Conservation (phyloP, 2,888 invertebrate species). For the Campoplex nolae region DNA sequence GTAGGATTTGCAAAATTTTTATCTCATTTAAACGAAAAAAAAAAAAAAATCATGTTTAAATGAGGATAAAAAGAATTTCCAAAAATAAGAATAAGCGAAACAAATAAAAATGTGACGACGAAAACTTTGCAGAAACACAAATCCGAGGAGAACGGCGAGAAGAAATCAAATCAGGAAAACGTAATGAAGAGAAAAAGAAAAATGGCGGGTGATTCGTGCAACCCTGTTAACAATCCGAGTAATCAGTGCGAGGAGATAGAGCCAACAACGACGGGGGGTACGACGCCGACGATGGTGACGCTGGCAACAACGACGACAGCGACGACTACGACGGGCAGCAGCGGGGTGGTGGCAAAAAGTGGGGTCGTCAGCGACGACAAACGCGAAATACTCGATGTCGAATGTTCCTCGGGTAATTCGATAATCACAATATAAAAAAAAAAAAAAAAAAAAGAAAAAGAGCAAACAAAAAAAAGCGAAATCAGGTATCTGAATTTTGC, state of each 20-base stretch:
- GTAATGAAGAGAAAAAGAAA: slow-evolving; percentile 79
- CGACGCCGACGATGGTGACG: slow-evolving; percentile 60
- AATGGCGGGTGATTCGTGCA: slow-evolving; percentile 50
- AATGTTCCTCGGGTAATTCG: slow-evolving; percentile 67
- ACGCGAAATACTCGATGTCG: slow-evolving; percentile 69
- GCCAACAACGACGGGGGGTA: slow-evolving; percentile 61
- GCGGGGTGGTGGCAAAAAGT: slow-evolving; percentile 72
- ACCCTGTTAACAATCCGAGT: slow-evolving; percentile 33
- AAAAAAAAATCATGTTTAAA: slow-evolving; percentile 4
- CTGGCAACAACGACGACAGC: neutral
- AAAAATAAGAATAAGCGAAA: neutral
- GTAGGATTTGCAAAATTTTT: neutral
- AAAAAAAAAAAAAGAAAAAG: slow-evolving; percentile 18
- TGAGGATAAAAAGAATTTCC: neutral
- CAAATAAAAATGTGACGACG: neutral
- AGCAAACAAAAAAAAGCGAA: slow-evolving; percentile 15
- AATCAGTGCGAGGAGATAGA: slow-evolving; percentile 73
- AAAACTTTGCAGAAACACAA: slow-evolving; percentile 82
- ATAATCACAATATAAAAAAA: slow-evolving; percentile 52
- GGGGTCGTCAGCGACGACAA: slow-evolving; percentile 79
- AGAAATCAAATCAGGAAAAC: slow-evolving; percentile 80
- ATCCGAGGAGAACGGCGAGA: slow-evolving; percentile 82
- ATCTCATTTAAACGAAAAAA: too few relatives aligned
- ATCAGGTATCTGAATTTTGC: slow-evolving; percentile 58
- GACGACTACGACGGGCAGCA: neutral